Evolutionary conservation across 2,797 vertebrate genomes (phyloP).

Genomic region (Lutjanus argentimaculatus): DNA sequence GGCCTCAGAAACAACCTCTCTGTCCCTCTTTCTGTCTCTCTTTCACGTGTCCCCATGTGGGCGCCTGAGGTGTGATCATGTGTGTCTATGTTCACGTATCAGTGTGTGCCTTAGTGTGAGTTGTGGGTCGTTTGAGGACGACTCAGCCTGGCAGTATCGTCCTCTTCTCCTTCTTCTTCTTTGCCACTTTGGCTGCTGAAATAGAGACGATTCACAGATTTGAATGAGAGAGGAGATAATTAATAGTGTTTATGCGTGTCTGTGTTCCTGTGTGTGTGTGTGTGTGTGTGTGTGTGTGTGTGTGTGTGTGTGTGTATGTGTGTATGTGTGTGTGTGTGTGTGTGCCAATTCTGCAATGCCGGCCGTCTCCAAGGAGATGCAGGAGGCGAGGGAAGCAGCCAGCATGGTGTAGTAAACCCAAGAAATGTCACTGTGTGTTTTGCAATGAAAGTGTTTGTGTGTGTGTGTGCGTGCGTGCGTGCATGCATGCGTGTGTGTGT

Average conservation of each 20-base stretch:
- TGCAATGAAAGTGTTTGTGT: conserved; percentile 19
- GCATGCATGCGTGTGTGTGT: conserved; percentile 13
- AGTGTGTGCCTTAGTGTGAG: background rate
- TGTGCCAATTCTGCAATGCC: conserved; percentile 27
- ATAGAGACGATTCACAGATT: conserved; percentile 61
- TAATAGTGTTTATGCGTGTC: conserved; percentile 54
- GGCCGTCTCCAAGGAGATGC: conserved; percentile 75
- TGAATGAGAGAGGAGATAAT: conserved; percentile 68
- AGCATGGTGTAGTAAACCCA: conserved; percentile 50
- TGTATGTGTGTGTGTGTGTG: conserved; percentile 10
- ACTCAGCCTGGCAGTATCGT: conserved; percentile 2
- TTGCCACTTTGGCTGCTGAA: conserved; percentile 34
- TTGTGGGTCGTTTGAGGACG: conserved; percentile 41
- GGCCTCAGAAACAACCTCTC: conserved; percentile 52
- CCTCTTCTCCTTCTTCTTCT: conserved; percentile 8
- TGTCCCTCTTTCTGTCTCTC: conserved; percentile 8
- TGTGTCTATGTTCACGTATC: conserved; percentile 11
- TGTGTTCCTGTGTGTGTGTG: background rate
- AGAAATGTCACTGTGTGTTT: conserved; percentile 55
- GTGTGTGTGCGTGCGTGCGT: conserved; percentile 13
- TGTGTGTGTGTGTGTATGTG: conserved; percentile 11
- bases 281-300: conserved; percentile 32
- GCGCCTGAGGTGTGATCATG: conserved; percentile 4
- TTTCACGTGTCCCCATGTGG: conserved; percentile 40
- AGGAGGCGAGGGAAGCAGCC: conserved; percentile 66